phyloP scores from a whole-genome alignment of 1,140 invertebrate species.

The Heliconius hermathena region DNA sequence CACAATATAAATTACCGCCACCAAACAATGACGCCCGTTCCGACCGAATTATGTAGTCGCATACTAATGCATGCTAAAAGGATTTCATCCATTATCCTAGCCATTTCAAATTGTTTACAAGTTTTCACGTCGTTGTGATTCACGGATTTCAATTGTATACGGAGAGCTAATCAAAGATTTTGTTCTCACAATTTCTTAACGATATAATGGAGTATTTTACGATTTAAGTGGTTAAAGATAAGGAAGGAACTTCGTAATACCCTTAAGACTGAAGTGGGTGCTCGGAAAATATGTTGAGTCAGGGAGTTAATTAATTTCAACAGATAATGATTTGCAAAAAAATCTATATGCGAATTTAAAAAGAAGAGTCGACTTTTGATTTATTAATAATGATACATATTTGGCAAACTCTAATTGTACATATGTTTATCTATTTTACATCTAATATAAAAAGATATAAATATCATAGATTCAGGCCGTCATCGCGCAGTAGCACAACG shows the following conservation, averaged over 20 bases:
- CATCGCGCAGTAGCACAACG: no score
- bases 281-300: constrained; percentile 66
- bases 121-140: background rate
- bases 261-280: constrained; percentile 21
- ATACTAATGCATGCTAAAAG: constrained; percentile 60
- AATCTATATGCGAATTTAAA: background rate
- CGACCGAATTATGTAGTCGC: constrained; percentile 54
- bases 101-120: constrained; percentile 44
- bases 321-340: constrained; percentile 70
- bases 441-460: no score
- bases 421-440: no score
- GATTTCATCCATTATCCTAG: constrained; percentile 54
- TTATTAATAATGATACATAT: no score
- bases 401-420: background rate
- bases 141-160: background rate
- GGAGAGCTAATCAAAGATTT: background rate
- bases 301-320: constrained; percentile 74
- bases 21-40: constrained; percentile 65
- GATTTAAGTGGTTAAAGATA: constrained; percentile 13
- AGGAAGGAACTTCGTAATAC: constrained; percentile 13
- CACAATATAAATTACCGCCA: constrained; percentile 71
- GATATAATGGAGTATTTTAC: background rate
- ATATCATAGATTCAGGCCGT: no score
- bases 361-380: background rate
- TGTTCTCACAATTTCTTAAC: constrained; percentile 21